A percentile compares a stretch with the other conserved stretches of the same genome.
phyloP scores from a whole-genome alignment of 2,797 vertebrate species.

The Enteromius thamalakanensis region DNA sequence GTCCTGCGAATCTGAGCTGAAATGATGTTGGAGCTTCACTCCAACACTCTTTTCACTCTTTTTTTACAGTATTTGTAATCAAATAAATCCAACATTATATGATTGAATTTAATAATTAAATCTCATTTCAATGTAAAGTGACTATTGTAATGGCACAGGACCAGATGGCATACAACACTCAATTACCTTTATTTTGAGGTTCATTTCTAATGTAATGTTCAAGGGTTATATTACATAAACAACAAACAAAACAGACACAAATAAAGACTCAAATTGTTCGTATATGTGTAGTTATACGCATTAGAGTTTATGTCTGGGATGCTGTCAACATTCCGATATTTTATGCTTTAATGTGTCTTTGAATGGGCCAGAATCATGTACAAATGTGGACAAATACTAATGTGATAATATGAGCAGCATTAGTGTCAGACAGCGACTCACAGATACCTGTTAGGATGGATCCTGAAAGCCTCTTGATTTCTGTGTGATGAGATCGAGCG shows the following conservation, averaged over 20 bases:
- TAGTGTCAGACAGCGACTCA: neutral
- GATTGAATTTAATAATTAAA: no score
- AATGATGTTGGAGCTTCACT: neutral
- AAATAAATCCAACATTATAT: no score
- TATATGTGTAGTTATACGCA: neutral
- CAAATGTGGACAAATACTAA: neutral
- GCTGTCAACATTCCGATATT: neutral
- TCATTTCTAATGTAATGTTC: no score
- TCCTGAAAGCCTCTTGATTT: conserved; percentile 28
- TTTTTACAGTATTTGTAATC: no score
- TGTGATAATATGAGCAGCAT: conserved; percentile 6
- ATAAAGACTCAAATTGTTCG: neutral
- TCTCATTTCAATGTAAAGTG: neutral
- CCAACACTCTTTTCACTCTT: no score
- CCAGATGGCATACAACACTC: no score
- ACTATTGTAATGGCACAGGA: no score
- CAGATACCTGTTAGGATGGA: neutral
- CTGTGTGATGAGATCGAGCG: conserved; percentile 18
- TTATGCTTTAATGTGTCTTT: neutral
- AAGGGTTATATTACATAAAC: no score
- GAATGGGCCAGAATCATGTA: neutral
- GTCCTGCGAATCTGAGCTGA: neutral
- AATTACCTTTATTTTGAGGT: no score
- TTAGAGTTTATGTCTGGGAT: neutral
- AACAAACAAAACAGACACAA: neutral